These are phyloP conservation scores for Lycorma delicatula DNA, from an alignment of 1,140 invertebrate genomes.

Conservation along the genomic window DNA sequence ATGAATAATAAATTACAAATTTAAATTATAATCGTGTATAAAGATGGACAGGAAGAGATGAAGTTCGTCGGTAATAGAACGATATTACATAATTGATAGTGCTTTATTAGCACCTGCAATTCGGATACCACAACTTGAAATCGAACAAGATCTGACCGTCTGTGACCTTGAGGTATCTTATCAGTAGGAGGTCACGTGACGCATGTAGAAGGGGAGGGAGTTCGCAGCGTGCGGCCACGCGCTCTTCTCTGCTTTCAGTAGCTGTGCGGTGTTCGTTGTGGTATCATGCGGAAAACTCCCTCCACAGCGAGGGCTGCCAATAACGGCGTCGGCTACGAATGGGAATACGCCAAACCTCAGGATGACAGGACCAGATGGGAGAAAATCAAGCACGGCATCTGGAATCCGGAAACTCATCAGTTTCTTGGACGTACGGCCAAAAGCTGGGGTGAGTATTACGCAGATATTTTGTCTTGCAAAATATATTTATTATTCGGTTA, in stretches of 20 bases:
- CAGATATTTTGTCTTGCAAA: too few relatives aligned
- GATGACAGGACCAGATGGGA: slow-evolving; percentile 23
- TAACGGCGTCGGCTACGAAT: slow-evolving; percentile 23
- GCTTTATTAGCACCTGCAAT: too few relatives aligned
- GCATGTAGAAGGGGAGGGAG: not conserved
- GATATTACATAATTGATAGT: too few relatives aligned
- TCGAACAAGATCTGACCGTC: too few relatives aligned
- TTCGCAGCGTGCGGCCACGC: not conserved
- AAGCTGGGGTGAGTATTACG: slow-evolving; percentile 41
- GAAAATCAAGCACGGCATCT: slow-evolving; percentile 36
- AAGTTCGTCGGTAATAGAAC: too few relatives aligned
- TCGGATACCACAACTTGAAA: too few relatives aligned
- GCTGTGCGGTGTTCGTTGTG: not conserved
- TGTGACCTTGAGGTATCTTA: not conserved
- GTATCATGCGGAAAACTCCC: slow-evolving; percentile 7
- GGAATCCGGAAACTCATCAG: slow-evolving; percentile 39
- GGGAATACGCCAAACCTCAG: slow-evolving; percentile 19
- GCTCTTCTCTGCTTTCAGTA: not conserved
- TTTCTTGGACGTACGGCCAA: slow-evolving; percentile 41
- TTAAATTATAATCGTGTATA: too few relatives aligned
- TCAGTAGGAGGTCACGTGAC: not conserved
- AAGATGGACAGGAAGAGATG: too few relatives aligned
- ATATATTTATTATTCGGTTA: too few relatives aligned
- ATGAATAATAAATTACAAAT: too few relatives aligned
- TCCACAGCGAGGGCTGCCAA: slow-evolving; percentile 9